Evolutionary conservation across 2,113 vertebrate genomes (phyloP).

Genomic region (Callionymus lyra): DNA sequence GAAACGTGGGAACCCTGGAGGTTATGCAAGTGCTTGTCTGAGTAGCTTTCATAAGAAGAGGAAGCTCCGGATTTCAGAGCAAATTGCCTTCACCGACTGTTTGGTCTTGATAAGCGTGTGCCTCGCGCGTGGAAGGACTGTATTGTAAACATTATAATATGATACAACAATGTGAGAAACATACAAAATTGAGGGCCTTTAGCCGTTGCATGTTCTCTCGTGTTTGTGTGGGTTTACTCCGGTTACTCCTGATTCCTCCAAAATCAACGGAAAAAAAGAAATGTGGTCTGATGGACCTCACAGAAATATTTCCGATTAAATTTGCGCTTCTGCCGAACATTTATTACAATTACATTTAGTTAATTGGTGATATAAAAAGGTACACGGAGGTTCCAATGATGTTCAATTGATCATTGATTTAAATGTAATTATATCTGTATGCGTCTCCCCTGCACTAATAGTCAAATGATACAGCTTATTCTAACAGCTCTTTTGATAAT

Average conservation of each 20-base stretch:
- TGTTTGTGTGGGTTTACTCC: too few species aligned
- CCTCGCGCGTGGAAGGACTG: too few species aligned
- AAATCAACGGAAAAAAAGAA: constrained; percentile 7
- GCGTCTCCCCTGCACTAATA: too few species aligned
- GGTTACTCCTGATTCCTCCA: too few species aligned
- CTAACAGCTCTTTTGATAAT: too few species aligned
- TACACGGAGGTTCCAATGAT: constrained; percentile 60
- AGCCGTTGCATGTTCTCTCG: too few species aligned
- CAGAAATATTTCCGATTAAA: neutral
- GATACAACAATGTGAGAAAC: too few species aligned
- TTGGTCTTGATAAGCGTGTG: constrained; percentile 3
- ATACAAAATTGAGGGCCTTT: too few species aligned
- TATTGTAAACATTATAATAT: too few species aligned
- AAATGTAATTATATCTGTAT: constrained; percentile 54
- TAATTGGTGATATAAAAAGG: constrained; percentile 43
- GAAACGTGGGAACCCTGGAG: constrained; percentile 31
- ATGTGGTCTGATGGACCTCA: too few species aligned
- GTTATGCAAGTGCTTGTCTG: constrained; percentile 41
- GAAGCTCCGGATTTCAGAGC: constrained; percentile 22
- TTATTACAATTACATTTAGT: constrained; percentile 27
- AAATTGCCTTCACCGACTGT: constrained; percentile 21
- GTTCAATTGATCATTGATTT: constrained; percentile 50
- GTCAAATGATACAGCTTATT: too few species aligned
- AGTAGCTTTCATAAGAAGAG: constrained; percentile 36
- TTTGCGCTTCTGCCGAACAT: too few species aligned